Percentiles rank a stretch among this genome's conserved stretches.
phyloP scores from a whole-genome alignment of 92 coral and sea anemone species.

The Phymanthus crucifer region DNA sequence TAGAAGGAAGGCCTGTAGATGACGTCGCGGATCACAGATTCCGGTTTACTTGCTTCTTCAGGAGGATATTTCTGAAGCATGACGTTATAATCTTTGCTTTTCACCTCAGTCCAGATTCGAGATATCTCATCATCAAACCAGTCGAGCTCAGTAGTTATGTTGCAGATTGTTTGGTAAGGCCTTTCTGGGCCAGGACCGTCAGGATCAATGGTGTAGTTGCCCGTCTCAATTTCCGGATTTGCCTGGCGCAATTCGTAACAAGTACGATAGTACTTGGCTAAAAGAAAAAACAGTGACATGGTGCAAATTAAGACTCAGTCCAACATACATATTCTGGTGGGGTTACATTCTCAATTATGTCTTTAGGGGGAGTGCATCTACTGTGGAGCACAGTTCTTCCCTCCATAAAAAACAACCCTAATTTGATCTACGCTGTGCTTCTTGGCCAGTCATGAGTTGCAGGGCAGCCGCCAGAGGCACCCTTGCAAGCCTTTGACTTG shows the following conservation, averaged over 20 bases:
- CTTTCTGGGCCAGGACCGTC: slow-evolving; percentile 79
- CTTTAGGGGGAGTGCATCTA: no score
- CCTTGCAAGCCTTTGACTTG: no score
- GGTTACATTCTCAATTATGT: slow-evolving; percentile 3
- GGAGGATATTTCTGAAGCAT: slow-evolving; percentile 36
- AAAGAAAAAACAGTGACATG: slow-evolving; percentile 6
- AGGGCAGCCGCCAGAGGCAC: no score
- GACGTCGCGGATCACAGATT: slow-evolving; percentile 53
- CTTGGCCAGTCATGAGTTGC: no score
- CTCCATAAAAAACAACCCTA: no score
- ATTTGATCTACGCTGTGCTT: no score
- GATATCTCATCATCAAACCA: slow-evolving; percentile 42
- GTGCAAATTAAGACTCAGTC: no score
- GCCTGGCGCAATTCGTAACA: slow-evolving; percentile 48
- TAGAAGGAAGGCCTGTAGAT: slow-evolving; percentile 48
- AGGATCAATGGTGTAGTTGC: slow-evolving; percentile 69
- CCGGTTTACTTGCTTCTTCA: slow-evolving; percentile 38
- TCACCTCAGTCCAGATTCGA: slow-evolving; percentile 54
- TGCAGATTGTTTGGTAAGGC: slow-evolving; percentile 55
- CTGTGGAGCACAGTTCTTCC: no score
- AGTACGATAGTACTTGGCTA: slow-evolving; percentile 50
- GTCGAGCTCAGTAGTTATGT: slow-evolving; percentile 60
- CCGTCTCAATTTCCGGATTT: slow-evolving; percentile 29
- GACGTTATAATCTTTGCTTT: slow-evolving; percentile 33
- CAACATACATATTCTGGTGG: no score